Conservation (phyloP, 2,888 invertebrate genomes). For the Tachina fera region DNA sequence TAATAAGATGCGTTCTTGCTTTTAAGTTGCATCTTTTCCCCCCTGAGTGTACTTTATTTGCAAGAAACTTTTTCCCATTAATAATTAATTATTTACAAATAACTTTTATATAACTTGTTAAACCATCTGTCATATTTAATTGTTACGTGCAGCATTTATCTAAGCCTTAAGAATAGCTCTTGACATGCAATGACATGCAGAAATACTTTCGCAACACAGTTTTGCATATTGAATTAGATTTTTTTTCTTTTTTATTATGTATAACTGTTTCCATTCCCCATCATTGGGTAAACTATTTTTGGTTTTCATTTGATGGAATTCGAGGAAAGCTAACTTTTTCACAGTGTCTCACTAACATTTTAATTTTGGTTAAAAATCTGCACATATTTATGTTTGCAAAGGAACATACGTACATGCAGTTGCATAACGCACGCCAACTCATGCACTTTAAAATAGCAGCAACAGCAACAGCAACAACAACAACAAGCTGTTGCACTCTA, state of each 20-base stretch:
- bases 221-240: background rate
- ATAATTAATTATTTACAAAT: too few species aligned
- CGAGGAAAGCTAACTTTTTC: background rate
- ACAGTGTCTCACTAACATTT: background rate
- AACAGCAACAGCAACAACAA: background rate
- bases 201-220: too few species aligned
- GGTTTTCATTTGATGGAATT: background rate
- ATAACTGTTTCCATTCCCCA: background rate
- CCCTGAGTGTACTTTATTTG: too few species aligned
- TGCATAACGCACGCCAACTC: background rate
- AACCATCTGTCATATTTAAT: too few species aligned
- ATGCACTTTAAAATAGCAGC: background rate
- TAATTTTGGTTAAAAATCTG: constrained; percentile 10
- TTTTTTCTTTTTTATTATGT: background rate
- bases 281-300: constrained; percentile 1
- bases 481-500: constrained; percentile 9
- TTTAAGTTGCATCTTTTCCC: too few species aligned
- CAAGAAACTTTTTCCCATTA: too few species aligned
- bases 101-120: too few species aligned
- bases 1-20: too few species aligned
- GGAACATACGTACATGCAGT: background rate
- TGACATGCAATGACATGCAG: too few species aligned
- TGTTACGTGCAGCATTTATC: too few species aligned
- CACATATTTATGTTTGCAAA: constrained; percentile 22
- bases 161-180: too few species aligned